Evolutionary conservation across 92 coral and sea anemone species (phyloP).

Genomic region (Palythoa heliodiscus): DNA sequence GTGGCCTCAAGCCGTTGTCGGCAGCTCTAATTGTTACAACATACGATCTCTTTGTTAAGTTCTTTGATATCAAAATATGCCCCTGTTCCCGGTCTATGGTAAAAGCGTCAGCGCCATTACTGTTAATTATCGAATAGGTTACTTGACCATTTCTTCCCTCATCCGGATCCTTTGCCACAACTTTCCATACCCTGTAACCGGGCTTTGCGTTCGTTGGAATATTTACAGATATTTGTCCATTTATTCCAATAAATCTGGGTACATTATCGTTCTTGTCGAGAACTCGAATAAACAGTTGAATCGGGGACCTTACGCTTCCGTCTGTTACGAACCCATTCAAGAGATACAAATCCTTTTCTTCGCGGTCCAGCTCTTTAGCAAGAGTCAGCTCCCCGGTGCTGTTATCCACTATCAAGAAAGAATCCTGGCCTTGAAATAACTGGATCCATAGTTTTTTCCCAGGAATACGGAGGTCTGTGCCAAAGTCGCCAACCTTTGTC

Average conservation of each 20-base stretch:
- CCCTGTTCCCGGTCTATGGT: constrained; percentile 67
- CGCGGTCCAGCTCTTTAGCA: constrained; percentile 78
- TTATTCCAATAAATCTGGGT: constrained; percentile 73
- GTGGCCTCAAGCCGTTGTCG: constrained; percentile 58
- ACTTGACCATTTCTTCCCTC: constrained; percentile 69
- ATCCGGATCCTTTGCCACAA: constrained; percentile 72
- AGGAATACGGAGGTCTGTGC: constrained; percentile 54
- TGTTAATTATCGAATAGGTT: constrained; percentile 59
- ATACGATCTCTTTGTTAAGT: constrained; percentile 54
- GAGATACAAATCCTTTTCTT: constrained; percentile 50
- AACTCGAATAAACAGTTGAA: constrained; percentile 54
- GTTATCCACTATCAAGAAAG: constrained; percentile 65
- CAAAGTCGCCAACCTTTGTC: constrained; percentile 62
- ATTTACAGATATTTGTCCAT: constrained; percentile 58
- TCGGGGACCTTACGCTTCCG: constrained; percentile 50
- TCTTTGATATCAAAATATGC: constrained; percentile 60
- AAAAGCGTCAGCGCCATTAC: constrained; percentile 70
- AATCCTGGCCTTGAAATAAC: constrained; percentile 34
- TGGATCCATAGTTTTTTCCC: constrained; percentile 60
- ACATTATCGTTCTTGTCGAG: constrained; percentile 77
- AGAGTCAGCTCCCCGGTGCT: constrained; percentile 69
- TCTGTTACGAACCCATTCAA: constrained; percentile 66
- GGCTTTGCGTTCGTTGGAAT: constrained; percentile 62
- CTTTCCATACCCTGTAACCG: constrained; percentile 68
- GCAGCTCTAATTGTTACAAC: constrained; percentile 69